Conservation (phyloP, 2,113 vertebrate species). For the Apus apus region DNA sequence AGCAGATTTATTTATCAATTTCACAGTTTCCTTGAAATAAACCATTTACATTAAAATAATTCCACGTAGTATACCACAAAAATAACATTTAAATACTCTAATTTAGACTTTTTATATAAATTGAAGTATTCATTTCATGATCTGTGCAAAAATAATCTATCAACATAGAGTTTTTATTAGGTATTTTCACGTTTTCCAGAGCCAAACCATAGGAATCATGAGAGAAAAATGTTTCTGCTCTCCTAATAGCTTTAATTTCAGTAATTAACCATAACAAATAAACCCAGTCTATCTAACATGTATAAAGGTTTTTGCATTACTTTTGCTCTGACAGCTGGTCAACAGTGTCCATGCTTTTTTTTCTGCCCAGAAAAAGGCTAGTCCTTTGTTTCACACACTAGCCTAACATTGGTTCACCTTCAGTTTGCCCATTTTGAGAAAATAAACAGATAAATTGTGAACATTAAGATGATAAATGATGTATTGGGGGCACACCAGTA, state of each 20-base stretch:
- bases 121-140: conserved; percentile 67
- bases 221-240: background rate
- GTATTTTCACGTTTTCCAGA: conserved; percentile 40
- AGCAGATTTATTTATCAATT: conserved; percentile 77
- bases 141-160: conserved; percentile 61
- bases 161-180: conserved; percentile 43
- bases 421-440: background rate
- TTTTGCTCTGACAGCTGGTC: background rate
- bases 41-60: conserved; percentile 67
- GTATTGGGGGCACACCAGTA: background rate
- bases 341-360: background rate
- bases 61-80: conserved; percentile 67
- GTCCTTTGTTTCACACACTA: background rate
- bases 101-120: conserved; percentile 63
- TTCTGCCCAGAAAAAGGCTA: background rate
- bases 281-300: background rate
- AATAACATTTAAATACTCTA: conserved; percentile 68
- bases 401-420: background rate
- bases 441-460: background rate
- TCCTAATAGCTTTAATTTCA: conserved; percentile 50
- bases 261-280: conserved; percentile 39
- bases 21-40: conserved; percentile 76
- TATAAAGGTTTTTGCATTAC: background rate
- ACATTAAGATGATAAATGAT: background rate
- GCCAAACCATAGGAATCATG: background rate